These are phyloP conservation scores for Odontesthes bonariensis DNA, from an alignment of 2,113 vertebrate species.

Conservation along the genomic window DNA sequence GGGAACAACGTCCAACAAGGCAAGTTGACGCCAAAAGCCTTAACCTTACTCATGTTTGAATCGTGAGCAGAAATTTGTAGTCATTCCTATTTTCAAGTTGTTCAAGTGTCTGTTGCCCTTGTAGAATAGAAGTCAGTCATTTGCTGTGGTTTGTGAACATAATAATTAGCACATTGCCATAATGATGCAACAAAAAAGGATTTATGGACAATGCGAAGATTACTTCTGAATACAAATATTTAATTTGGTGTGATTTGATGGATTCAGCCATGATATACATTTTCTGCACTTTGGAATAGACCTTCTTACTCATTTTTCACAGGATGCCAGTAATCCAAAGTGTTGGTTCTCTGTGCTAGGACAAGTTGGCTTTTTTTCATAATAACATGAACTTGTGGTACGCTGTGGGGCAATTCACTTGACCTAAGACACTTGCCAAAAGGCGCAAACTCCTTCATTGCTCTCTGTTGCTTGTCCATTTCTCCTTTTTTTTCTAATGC, in stretches of 20 bases:
- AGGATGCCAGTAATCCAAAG: slow-evolving; percentile 10
- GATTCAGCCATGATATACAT: background rate
- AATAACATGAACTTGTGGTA: background rate
- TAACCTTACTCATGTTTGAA: background rate
- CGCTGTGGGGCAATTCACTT: slow-evolving; percentile 28
- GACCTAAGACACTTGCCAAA: slow-evolving; percentile 38
- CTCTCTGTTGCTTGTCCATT: background rate
- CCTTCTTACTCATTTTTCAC: background rate
- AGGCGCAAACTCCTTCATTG: slow-evolving; percentile 19
- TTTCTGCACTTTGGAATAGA: background rate
- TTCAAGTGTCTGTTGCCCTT: slow-evolving; percentile 38
- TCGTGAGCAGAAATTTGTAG: too few species aligned
- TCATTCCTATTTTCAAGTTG: background rate
- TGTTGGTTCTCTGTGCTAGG: slow-evolving; percentile 1
- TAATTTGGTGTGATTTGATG: slow-evolving; percentile 14
- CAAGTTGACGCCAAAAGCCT: background rate
- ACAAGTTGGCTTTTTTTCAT: background rate
- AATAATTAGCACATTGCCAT: background rate
- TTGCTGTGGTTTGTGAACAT: slow-evolving; percentile 21
- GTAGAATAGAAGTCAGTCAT: slow-evolving; percentile 37
- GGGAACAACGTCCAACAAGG: too few species aligned
- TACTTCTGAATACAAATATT: slow-evolving; percentile 16
- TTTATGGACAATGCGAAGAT: background rate
- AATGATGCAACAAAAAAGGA: background rate
- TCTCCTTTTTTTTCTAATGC: slow-evolving; percentile 1